These are phyloP conservation scores for Carcinoscorpius rotundicauda DNA, from an alignment of 1,140 invertebrate species.

Conservation along the genomic window DNA sequence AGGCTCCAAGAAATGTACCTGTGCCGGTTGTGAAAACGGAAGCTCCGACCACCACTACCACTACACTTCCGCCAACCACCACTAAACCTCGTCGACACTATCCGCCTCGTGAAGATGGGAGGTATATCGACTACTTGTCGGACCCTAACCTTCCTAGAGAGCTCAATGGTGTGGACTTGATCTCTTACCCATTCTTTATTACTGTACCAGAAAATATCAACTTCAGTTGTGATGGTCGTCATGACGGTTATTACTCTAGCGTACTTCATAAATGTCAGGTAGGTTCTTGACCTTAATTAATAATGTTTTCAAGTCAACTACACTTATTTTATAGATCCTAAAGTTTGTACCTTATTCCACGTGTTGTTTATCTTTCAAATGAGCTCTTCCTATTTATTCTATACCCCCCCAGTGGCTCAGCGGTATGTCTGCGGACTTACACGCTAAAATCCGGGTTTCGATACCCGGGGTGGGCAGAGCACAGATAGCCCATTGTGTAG, in stretches of 20 bases:
- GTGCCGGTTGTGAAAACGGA: conserved; percentile 2
- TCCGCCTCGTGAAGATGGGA: conserved; percentile 28
- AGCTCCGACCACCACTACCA: not conserved
- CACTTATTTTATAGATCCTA: too few relatives aligned
- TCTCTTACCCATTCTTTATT: conserved; percentile 76
- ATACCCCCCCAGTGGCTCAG: too few relatives aligned
- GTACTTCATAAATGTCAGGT: conserved; percentile 83
- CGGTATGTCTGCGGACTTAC: too few relatives aligned
- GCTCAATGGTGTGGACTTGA: conserved; percentile 72
- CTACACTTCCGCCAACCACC: not conserved
- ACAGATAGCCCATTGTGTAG: too few relatives aligned
- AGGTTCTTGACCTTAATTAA: conserved; percentile 6
- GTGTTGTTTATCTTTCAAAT: too few relatives aligned
- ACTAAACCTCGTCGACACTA: not conserved
- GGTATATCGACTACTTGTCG: conserved; percentile 69
- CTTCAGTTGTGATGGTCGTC: conserved; percentile 78
- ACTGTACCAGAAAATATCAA: conserved; percentile 66
- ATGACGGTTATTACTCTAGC: conserved; percentile 86
- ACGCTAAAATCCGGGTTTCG: too few relatives aligned
- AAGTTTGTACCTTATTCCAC: too few relatives aligned
- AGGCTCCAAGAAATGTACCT: not conserved
- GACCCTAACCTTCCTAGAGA: conserved; percentile 83
- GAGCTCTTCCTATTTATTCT: too few relatives aligned
- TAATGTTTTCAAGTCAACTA: too few relatives aligned
- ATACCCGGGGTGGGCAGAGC: too few relatives aligned